phyloP scores from a whole-genome alignment of 2,888 invertebrate species.

The Pseudeuparius sepicola region DNA sequence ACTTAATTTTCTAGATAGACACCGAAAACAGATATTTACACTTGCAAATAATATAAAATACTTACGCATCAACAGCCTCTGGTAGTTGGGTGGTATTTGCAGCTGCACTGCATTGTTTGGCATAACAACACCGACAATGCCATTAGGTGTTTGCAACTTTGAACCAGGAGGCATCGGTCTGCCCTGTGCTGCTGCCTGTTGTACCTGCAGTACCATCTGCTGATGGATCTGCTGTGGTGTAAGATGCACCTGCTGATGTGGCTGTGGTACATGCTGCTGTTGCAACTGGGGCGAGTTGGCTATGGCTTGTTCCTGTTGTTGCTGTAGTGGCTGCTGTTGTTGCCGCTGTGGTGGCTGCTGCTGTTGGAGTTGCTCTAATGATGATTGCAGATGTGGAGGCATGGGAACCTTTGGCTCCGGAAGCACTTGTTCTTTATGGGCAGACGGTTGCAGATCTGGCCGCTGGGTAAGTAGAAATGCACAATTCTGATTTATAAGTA shows the following conservation, averaged over 20 bases:
- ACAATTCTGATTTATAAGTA: too few species aligned
- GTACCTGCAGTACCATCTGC: constrained; percentile 51
- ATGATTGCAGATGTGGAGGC: too few species aligned
- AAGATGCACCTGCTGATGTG: constrained; percentile 26
- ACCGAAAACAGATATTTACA: too few species aligned
- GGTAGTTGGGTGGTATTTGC: constrained; percentile 43
- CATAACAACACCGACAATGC: constrained; percentile 55
- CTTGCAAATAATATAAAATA: too few species aligned
- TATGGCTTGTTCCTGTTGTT: constrained; percentile 12
- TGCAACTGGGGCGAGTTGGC: too few species aligned
- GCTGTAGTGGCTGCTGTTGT: background rate
- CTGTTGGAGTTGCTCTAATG: too few species aligned
- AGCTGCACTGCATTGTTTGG: constrained; percentile 51
- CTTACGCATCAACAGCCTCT: constrained; percentile 34
- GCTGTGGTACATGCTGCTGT: constrained; percentile 23
- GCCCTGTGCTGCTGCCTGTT: constrained; percentile 52
- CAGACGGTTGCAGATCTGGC: too few species aligned
- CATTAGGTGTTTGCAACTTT: constrained; percentile 48
- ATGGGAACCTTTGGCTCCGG: too few species aligned
- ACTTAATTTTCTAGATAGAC: too few species aligned
- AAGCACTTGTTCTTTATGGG: too few species aligned
- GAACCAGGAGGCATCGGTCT: constrained; percentile 48
- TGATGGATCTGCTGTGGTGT: constrained; percentile 42
- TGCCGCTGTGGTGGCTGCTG: constrained; percentile 2
- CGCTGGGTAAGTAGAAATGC: too few species aligned